A percentile compares a stretch with the other conserved stretches of the same genome.
Conservation (phyloP, 2,113 vertebrate species). For the Neodontobutis hainanensis region DNA sequence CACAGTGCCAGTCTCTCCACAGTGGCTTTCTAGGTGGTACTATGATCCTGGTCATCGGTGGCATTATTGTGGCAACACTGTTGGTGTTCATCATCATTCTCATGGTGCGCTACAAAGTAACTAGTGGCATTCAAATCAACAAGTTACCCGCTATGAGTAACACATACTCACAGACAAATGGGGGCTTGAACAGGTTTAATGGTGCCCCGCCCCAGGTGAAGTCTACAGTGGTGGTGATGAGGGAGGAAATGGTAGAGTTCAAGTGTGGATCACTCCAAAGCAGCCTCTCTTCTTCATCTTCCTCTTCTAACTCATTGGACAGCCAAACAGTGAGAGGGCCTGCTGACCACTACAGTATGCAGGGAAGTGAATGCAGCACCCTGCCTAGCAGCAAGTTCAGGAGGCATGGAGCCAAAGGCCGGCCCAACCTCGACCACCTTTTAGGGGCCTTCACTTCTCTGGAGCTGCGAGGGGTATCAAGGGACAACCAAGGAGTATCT, state of each 20-base stretch:
- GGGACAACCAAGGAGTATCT: slow-evolving; percentile 73
- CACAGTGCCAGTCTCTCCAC: slow-evolving; percentile 92
- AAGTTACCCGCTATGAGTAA: slow-evolving; percentile 89
- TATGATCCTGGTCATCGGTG: slow-evolving; percentile 96
- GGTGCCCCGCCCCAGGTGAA: slow-evolving; percentile 77
- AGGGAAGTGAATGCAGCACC: slow-evolving; percentile 80
- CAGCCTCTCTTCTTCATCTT: slow-evolving; percentile 89
- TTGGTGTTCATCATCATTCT: slow-evolving; percentile 95
- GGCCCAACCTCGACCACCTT: slow-evolving; percentile 89
- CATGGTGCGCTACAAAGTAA: slow-evolving; percentile 95
- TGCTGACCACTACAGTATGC: slow-evolving; percentile 82
- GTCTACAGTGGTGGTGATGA: slow-evolving; percentile 86
- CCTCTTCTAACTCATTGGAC: slow-evolving; percentile 84
- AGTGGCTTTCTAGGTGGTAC: slow-evolving; percentile 94
- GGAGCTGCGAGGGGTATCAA: slow-evolving; percentile 87
- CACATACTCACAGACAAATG: slow-evolving; percentile 91
- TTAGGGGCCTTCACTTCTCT: slow-evolving; percentile 94
- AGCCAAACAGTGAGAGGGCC: slow-evolving; percentile 82
- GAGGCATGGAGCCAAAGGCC: slow-evolving; percentile 83
- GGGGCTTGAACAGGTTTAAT: slow-evolving; percentile 81
- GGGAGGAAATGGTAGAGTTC: slow-evolving; percentile 89
- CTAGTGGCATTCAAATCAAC: slow-evolving; percentile 81
- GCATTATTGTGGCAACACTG: slow-evolving; percentile 93
- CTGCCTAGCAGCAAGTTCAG: slow-evolving; percentile 89
- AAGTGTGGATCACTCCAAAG: slow-evolving; percentile 86